Percentiles rank a stretch among this genome's conserved stretches.
These are phyloP conservation scores for Pipistrellus pipistrellus DNA, from an alignment of 2,797 vertebrate species.

Conservation along the genomic window DNA sequence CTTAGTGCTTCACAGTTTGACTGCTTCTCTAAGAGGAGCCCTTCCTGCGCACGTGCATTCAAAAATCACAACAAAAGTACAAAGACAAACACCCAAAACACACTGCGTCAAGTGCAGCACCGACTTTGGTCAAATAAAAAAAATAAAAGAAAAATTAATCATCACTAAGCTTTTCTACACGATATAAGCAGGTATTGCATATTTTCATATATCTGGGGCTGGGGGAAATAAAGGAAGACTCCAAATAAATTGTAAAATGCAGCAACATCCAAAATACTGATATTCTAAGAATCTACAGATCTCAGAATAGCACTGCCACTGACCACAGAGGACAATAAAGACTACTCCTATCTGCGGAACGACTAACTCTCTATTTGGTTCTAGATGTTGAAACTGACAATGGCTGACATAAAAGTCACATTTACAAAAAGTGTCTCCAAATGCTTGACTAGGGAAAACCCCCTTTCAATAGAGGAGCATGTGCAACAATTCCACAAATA, in stretches of 20 bases:
- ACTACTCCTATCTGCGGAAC: constrained; percentile 90
- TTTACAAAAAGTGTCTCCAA: constrained; percentile 94
- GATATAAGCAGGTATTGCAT: constrained; percentile 99
- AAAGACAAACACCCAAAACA: constrained; percentile 92
- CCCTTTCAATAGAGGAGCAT: constrained; percentile 92
- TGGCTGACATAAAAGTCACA: constrained; percentile 92
- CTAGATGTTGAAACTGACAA: constrained; percentile 91
- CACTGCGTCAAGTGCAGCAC: constrained; percentile 93
- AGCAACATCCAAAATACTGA: constrained; percentile 94
- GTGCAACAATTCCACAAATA: constrained; percentile 95
- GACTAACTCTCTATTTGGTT: constrained; percentile 89
- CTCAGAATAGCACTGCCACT: constrained; percentile 90
- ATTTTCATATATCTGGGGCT: constrained; percentile 94
- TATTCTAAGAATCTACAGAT: constrained; percentile 91
- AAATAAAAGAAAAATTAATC: constrained; percentile 88
- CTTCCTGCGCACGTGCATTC: constrained; percentile 92
- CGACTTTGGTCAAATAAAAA: constrained; percentile 95
- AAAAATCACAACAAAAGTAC: constrained; percentile 92
- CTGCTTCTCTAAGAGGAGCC: constrained; percentile 93
- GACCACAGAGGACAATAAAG: constrained; percentile 90
- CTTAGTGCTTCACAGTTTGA: constrained; percentile 94
- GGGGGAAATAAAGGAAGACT: constrained; percentile 91
- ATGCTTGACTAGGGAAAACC: constrained; percentile 92
- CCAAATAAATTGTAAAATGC: constrained; percentile 93
- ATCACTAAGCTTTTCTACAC: constrained; percentile 92